Base-by-base conservation (phyloP, 2,888 invertebrate species). In the Stenolophus ochropezus region DNA sequence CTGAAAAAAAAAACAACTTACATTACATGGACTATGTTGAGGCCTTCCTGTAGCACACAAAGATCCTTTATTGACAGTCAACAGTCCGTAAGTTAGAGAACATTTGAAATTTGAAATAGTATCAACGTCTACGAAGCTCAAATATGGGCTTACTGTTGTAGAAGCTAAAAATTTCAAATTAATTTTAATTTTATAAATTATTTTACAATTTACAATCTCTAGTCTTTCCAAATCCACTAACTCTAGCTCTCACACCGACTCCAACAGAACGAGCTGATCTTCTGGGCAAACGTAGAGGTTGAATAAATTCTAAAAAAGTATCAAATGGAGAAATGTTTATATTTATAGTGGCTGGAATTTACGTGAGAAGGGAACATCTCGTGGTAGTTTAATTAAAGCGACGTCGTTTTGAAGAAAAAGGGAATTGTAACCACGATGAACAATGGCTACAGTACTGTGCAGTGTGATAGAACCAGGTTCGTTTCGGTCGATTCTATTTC, bases 21-120 rank as follows among this genome's bases (percentile, higher is more conserved):
- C 87, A 77, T 84, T 86, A 84, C 87, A 87, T 47, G 86, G 86
- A 82, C 86, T 85, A 73, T 85, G 84, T 58, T 84, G 81, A 14
- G 85, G 85, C 8, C 77, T 53, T 18, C 85, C 85, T 47, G 58
- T 79, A 51, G 83, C 83, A 84, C 88, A 88, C 8, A 88, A 18
- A 23, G 85, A 85, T 23, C 83, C 82, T 27, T 61, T 11, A 11
- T 73, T 80, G 20, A 87, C 82, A 49, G 83, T 61, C 3, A 20
- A 8, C 11, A 71, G 11, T 11, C 85, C 85, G 58, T 84, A 87
- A 25, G 82, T 77, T 1, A 2, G 6, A 4, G 78, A 82, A 82
- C 87, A 87, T 4, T 83, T 83, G 0, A 61, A 1, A 69, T 87
- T 87, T 65, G 84, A 81, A 75, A 87, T 87, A 1, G 86, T 83